Conservation (phyloP, 2,888 invertebrate species). For the Teleogryllus oceanicus region DNA sequence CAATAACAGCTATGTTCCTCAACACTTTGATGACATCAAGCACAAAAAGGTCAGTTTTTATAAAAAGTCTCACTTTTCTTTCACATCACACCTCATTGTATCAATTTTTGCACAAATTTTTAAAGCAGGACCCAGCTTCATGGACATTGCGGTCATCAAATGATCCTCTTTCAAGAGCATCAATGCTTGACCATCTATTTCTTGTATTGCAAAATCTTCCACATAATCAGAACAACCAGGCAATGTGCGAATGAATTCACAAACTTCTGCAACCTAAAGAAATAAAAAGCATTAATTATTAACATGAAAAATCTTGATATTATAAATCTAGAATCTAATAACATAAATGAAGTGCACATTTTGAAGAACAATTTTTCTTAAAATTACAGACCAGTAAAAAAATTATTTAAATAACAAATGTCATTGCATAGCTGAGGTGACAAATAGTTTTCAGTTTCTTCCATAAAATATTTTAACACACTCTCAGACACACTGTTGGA, state of each 20-base stretch:
- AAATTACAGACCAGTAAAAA: no score
- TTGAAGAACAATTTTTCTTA: no score
- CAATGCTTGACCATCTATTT: slow-evolving; percentile 93
- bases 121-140: slow-evolving; percentile 92
- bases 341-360: no score
- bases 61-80: slow-evolving; percentile 33
- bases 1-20: neutral
- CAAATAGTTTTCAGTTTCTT: no score
- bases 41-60: neutral
- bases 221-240: slow-evolving; percentile 91
- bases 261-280: slow-evolving; percentile 36
- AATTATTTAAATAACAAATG: no score
- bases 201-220: slow-evolving; percentile 90
- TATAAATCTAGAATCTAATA: no score
- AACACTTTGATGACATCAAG: neutral
- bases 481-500: no score
- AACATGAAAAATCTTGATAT: neutral
- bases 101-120: slow-evolving; percentile 93
- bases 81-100: slow-evolving; percentile 64
- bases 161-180: slow-evolving; percentile 90
- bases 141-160: slow-evolving; percentile 88
- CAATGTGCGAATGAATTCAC: slow-evolving; percentile 68
- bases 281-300: neutral
- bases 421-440: no score
- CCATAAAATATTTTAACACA: no score